Percentiles rank a stretch among this genome's conserved stretches.
Conservation (phyloP, 2,888 invertebrate genomes). For the Zonitis immaculata region DNA sequence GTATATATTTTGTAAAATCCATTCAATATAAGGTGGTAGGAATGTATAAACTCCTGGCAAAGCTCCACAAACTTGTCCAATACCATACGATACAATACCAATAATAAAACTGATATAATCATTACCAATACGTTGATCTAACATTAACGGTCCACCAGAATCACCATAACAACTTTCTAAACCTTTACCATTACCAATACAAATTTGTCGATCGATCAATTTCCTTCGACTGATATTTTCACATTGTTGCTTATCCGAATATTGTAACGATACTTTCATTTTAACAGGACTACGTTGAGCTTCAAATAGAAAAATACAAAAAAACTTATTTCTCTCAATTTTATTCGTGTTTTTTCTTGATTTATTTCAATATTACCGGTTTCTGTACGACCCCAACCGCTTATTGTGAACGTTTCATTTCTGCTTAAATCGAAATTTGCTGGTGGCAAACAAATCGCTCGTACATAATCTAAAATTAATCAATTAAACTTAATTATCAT, state of each 20-base stretch:
- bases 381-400: constrained; percentile 51
- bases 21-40: constrained; percentile 57
- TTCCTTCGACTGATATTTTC: constrained; percentile 14
- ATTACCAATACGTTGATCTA: constrained; percentile 40
- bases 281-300: constrained; percentile 31
- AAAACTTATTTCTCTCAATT: too few species aligned
- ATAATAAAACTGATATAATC: constrained; percentile 54
- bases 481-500: too few species aligned
- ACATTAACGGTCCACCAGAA: constrained; percentile 74
- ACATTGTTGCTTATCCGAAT: constrained; percentile 23
- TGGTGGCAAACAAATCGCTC: constrained; percentile 35
- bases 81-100: constrained; percentile 66
- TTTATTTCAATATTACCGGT: constrained; percentile 29
- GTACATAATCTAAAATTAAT: constrained; percentile 29
- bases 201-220: constrained; percentile 55
- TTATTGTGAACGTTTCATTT: constrained; percentile 36
- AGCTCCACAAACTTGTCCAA: constrained; percentile 59
- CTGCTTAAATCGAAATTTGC: constrained; percentile 16
- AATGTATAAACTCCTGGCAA: constrained; percentile 67
- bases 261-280: constrained; percentile 27
- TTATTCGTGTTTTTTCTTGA: too few species aligned
- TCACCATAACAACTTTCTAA: constrained; percentile 72
- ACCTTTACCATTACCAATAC: constrained; percentile 64
- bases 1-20: too few species aligned
- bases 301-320: constrained; percentile 19